Conservation (phyloP, 2,797 vertebrate genomes). For the Danionella dracula region DNA sequence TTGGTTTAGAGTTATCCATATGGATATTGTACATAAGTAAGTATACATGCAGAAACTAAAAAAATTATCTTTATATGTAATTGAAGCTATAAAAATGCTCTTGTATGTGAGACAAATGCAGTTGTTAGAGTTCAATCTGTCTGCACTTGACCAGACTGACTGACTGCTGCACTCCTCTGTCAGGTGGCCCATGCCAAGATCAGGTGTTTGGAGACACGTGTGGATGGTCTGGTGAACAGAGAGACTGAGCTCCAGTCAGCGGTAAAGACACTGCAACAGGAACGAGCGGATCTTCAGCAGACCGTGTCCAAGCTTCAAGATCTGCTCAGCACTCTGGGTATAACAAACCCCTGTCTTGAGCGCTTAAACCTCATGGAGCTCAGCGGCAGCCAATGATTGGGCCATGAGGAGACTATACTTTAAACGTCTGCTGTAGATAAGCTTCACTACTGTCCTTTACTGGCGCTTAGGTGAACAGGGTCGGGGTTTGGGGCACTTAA, state of each 20-base stretch:
- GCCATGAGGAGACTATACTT: neutral
- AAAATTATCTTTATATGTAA: too few relatives aligned
- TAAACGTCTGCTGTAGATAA: neutral
- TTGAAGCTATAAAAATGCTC: too few relatives aligned
- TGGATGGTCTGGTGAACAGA: slow-evolving; percentile 73
- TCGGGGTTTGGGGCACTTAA: neutral
- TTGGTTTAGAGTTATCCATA: too few relatives aligned
- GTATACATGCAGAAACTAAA: too few relatives aligned
- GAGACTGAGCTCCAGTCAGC: slow-evolving; percentile 68
- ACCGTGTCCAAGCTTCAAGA: slow-evolving; percentile 66
- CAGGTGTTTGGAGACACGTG: slow-evolving; percentile 71
- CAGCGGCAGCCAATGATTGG: neutral
- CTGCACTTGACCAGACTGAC: too few relatives aligned
- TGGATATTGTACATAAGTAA: too few relatives aligned
- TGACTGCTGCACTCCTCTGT: too few relatives aligned
- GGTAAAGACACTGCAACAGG: slow-evolving; percentile 73
- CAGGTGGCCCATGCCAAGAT: slow-evolving; percentile 83
- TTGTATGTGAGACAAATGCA: too few relatives aligned
- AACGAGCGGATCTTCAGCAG: slow-evolving; percentile 72
- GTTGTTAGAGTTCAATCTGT: too few relatives aligned
- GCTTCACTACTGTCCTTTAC: too few relatives aligned
- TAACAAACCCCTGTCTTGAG: slow-evolving; percentile 14
- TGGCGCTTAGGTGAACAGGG: neutral
- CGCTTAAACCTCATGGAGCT: neutral
- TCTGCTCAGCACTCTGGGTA: slow-evolving; percentile 48